Conservation (phyloP, 2,113 vertebrate genomes). For the Nycticorax nycticorax region DNA sequence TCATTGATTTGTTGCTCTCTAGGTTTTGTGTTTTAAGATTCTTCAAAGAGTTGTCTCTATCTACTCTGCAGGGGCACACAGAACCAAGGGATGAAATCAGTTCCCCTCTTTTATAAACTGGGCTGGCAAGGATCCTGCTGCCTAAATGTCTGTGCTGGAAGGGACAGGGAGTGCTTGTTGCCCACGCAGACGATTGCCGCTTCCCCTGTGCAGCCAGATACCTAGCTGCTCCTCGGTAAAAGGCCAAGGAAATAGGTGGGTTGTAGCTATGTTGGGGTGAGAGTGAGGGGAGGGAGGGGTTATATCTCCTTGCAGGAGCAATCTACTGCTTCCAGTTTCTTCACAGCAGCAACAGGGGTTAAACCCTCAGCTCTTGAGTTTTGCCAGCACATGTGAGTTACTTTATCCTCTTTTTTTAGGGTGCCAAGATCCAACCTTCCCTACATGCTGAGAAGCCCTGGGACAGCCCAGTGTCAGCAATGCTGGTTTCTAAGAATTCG, state of each 20-base stretch:
- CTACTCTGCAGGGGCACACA: background rate
- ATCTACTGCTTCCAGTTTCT: background rate
- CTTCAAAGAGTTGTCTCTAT: background rate
- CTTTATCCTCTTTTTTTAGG: background rate
- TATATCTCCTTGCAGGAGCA: background rate
- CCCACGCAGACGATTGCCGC: background rate
- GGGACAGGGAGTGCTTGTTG: background rate
- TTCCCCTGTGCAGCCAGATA: background rate
- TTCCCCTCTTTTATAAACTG: background rate
- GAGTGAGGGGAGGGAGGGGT: background rate
- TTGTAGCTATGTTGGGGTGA: background rate
- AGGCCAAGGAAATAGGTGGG: background rate
- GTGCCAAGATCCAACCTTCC: background rate
- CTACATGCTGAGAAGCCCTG: background rate
- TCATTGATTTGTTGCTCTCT: background rate
- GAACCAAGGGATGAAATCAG: background rate
- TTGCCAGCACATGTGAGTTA: background rate
- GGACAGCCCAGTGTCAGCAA: background rate
- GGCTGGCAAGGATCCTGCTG: background rate
- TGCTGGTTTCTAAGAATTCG: constrained; percentile 17
- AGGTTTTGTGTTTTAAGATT: background rate
- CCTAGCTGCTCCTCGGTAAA: background rate
- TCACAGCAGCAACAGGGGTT: background rate
- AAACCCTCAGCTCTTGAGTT: background rate
- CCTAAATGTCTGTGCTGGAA: background rate